These are phyloP conservation scores for Dascillus cervinus DNA, from an alignment of 2,888 invertebrate species.

Conservation along the genomic window DNA sequence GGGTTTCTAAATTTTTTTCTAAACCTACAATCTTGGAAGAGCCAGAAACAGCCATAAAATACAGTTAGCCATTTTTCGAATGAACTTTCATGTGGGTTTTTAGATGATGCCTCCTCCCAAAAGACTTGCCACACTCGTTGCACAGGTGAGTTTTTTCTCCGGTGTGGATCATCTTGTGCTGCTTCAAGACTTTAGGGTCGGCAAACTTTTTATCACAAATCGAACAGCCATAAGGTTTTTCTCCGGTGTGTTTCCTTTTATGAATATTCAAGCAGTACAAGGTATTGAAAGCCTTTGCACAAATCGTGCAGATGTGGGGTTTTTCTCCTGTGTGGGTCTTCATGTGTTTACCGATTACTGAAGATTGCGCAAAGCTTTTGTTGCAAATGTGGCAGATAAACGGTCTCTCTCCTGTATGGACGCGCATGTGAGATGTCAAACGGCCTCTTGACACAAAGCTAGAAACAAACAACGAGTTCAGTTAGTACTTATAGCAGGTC, in stretches of 20 bases:
- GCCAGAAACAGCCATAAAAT: too few species aligned
- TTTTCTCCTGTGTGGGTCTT: slow-evolving; percentile 25
- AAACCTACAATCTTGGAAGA: too few species aligned
- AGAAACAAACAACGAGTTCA: too few species aligned
- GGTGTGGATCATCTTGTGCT: slow-evolving; percentile 26
- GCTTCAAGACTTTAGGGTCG: slow-evolving; percentile 30
- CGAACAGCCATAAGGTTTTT: slow-evolving; percentile 28
- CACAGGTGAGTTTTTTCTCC: slow-evolving; percentile 25
- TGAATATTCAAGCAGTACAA: slow-evolving; percentile 30
- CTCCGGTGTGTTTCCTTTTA: slow-evolving; percentile 25
- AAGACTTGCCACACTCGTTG: slow-evolving; percentile 26
- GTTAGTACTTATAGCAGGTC: too few species aligned
- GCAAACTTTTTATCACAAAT: slow-evolving; percentile 28
- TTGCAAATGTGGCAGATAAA: slow-evolving; percentile 35
- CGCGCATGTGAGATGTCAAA: slow-evolving; percentile 27
- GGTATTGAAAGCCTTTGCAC: slow-evolving; percentile 26
- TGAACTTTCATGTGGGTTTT: slow-evolving; percentile 27
- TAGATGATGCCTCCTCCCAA: slow-evolving; percentile 27
- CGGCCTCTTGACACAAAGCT: slow-evolving; percentile 31
- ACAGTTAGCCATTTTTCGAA: slow-evolving; percentile 9
- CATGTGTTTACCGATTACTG: slow-evolving; percentile 23
- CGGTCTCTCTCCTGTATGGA: slow-evolving; percentile 44
- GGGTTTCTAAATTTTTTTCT: neutral
- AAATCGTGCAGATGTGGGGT: slow-evolving; percentile 26
- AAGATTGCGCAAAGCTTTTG: slow-evolving; percentile 28